phyloP scores from a whole-genome alignment of 2,888 invertebrate species.

The Yponomeuta cagnagella region DNA sequence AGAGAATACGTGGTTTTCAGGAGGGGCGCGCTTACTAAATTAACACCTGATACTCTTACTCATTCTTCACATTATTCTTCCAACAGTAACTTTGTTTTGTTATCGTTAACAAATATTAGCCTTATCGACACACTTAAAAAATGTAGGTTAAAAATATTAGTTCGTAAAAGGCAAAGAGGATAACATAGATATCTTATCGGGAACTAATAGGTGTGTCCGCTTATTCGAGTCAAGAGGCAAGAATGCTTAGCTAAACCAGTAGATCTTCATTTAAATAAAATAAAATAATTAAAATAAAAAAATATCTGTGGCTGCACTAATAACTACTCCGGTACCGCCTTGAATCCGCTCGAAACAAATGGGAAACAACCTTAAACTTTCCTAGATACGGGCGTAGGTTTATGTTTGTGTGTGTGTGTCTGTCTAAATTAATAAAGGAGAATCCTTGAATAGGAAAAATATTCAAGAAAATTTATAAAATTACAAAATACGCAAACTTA shows the following conservation, averaged over 20 bases:
- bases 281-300: too few relatives aligned
- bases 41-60: background rate
- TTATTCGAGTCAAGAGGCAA: background rate
- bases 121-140: slow-evolving; percentile 1
- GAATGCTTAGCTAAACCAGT: background rate
- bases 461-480: too few relatives aligned
- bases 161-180: background rate
- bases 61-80: background rate
- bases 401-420: too few relatives aligned
- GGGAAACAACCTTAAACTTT: too few relatives aligned
- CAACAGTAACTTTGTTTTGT: background rate
- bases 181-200: background rate
- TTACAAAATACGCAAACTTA: background rate
- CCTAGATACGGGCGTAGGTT: too few relatives aligned
- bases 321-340: too few relatives aligned
- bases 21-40: background rate
- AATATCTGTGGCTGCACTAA: too few relatives aligned
- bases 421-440: too few relatives aligned
- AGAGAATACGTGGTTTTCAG: too few relatives aligned
- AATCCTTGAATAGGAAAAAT: too few relatives aligned
- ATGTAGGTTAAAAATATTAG: slow-evolving; percentile 2
- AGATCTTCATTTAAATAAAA: background rate
- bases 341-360: too few relatives aligned
- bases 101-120: background rate
- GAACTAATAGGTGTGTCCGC: background rate